Evolutionary conservation across 1,140 invertebrate genomes (phyloP), one percentile per base, ranked within the genome.

Genomic region (Drosophila tani): DNA sequence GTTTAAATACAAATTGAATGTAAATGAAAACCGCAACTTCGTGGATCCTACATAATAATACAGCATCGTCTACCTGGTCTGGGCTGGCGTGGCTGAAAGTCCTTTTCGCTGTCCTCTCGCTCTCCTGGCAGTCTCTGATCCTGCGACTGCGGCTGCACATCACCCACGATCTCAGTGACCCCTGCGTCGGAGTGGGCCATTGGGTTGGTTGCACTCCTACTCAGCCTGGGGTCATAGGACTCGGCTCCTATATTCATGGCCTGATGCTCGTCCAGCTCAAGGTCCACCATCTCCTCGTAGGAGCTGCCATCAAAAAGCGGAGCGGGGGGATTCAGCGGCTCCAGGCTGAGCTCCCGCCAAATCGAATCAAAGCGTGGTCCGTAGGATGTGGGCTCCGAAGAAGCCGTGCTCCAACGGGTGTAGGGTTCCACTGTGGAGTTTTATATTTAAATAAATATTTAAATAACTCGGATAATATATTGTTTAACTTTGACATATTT

Each of bases 311-410:
- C 8, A 2, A 24, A 32, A 1, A 6, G 11, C 0, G 65, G 50
- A 38, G 11, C 9, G 11, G 14, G 5, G 1, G 21, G 21, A 17
- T n/a, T 21, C 12, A 45, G 8, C 19, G 51, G 62, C 2, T 35
- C 14, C 24, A 59, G 17, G 64, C n/a, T 47, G 45, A 17, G 56
- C 50, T 87, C 84, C 21, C 85, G 70, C 84, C 84, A 87, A 14
- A 87, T 87, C 49, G 73, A 46, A 29, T 87, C 84, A 43, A 71
- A 83, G 12, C 65, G 81, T 2, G 66, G 62, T n/a, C 77, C 84
- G 38, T 66, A 90, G 6, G 77, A 71, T 4, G 55, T 19, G 6
- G 75, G 47, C 27, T 79, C 78, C 2, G 59, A 50, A 3, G 57
- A 45, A 5, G 71, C 73, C 9, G 45, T 74, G 66, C 81, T 84